phyloP scores from a whole-genome alignment of 2,113 vertebrate genomes.

The Bufo gargarizans region DNA sequence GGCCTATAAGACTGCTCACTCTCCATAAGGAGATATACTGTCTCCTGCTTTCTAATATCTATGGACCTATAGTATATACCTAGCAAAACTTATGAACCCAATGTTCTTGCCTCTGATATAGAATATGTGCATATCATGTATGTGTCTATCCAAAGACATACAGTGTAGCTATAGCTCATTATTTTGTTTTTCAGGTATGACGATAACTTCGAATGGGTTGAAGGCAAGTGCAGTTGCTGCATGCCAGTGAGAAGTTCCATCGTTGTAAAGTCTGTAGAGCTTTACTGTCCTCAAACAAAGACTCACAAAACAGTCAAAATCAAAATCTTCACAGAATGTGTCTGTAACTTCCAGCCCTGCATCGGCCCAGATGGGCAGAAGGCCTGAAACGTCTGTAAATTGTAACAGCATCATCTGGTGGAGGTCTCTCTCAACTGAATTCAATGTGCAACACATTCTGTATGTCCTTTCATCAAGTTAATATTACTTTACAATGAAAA shows the following conservation, averaged over 20 bases:
- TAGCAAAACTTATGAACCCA: no score
- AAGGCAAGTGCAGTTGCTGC: conserved; percentile 68
- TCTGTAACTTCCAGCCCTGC: conserved; percentile 59
- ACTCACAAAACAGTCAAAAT: conserved; percentile 59
- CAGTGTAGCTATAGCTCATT: background rate
- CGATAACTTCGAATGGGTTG: conserved; percentile 39
- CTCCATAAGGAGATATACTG: no score
- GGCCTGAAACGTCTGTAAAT: background rate
- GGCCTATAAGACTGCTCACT: no score
- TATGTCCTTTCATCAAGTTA: background rate
- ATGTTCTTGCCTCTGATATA: background rate
- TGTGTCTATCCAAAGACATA: background rate
- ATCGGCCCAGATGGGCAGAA: background rate
- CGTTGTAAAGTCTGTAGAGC: conserved; percentile 49
- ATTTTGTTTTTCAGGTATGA: conserved; percentile 62
- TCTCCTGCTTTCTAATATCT: no score
- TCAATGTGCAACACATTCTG: background rate
- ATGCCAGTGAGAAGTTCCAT: conserved; percentile 57
- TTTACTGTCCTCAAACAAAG: conserved; percentile 68
- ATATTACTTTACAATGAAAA: background rate
- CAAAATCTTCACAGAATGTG: conserved; percentile 65
- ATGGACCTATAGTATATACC: no score
- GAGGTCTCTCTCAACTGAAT: background rate
- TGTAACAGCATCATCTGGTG: background rate
- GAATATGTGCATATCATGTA: background rate